Base-by-base conservation (phyloP, 2,113 vertebrate species). In the Sphyrna mokarran region DNA sequence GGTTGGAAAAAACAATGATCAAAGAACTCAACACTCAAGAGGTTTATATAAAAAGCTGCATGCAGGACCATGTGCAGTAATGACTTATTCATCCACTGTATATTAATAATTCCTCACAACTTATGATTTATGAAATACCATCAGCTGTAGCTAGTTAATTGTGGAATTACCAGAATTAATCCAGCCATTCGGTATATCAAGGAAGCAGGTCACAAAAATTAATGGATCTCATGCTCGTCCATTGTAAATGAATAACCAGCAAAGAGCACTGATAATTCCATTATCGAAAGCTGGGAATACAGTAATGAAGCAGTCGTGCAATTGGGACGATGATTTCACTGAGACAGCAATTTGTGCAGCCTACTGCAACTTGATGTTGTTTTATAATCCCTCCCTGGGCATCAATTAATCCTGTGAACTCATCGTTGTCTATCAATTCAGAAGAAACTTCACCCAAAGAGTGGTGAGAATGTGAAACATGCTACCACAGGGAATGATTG, bases 391-490 rank as follows among this genome's bases (percentile, higher is more conserved):
- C 96, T 96, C 96, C 96, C 87, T 95, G 94, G 95, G 37, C 95
- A 95, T 95, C 94, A 96, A 95, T 97, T 97, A 98, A 97, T 97
- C 94, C 96, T 85, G 78, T 78, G 95, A 97, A 96, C 29, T 97
- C 96, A 96, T 96, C 95, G 95, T 96, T 70, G 96, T 37, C 68
- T 96, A 96, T 96, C 95, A 96, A 33, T 76, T 33, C 26, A 33
- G 9, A 33, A 76, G 33, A 76, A 76, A 76, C 29, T 76, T n/a
- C 33, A 33, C 72, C 72, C 72, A 76, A 76, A 33, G 72, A 76
- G 8, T 76, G 29, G 9, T n/a, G 29, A 33, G 72, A 76, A 33
- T 76, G 72, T 76, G 72, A 29, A 76, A 76, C 72, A 11, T 2
- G 72, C 29, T 10, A 29, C 72, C 10, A 76, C 72, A 76, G 29